These are phyloP conservation scores for Pasiphila rectangulata DNA, from an alignment of 2,888 invertebrate species.

Conservation along the genomic window DNA sequence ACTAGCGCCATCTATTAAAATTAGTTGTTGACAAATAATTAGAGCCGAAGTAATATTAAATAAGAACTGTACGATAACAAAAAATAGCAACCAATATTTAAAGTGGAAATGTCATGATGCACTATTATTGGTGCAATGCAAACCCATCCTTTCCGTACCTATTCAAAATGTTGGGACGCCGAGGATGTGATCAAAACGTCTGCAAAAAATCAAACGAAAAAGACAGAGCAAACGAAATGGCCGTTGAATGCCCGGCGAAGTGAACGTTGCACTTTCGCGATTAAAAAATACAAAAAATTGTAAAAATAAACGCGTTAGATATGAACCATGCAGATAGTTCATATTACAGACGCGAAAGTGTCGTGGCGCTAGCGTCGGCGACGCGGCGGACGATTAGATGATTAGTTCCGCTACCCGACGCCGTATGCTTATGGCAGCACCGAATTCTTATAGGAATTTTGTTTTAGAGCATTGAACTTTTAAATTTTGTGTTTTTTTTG, in stretches of 20 bases:
- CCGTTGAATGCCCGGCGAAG: slow-evolving; percentile 70
- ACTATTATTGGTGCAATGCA: background rate
- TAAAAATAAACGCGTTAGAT: slow-evolving; percentile 62
- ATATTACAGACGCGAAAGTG: slow-evolving; percentile 45
- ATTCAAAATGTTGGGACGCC: slow-evolving; percentile 31
- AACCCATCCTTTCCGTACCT: background rate
- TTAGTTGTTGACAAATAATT: slow-evolving; percentile 39
- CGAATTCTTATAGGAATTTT: slow-evolving; percentile 34
- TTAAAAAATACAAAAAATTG: slow-evolving; percentile 64
- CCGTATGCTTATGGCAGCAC: slow-evolving; percentile 58
- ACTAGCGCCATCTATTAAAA: slow-evolving; percentile 70
- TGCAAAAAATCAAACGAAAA: slow-evolving; percentile 69
- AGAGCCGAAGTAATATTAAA: slow-evolving; percentile 14
- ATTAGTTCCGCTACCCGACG: slow-evolving; percentile 74
- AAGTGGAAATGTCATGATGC: background rate
- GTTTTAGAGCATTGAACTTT: background rate
- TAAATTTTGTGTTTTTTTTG: background rate
- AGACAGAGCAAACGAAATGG: slow-evolving; percentile 70
- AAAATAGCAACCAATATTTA: background rate
- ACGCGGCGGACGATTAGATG: slow-evolving; percentile 23
- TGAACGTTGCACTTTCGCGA: slow-evolving; percentile 79
- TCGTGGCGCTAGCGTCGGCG: slow-evolving; percentile 52
- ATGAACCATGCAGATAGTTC: slow-evolving; percentile 67
- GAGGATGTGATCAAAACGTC: slow-evolving; percentile 68
- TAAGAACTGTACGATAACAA: background rate